Evolutionary conservation across 2,888 invertebrate species (phyloP), one percentile per base, ranked within the genome.

Genomic region (Tryphoninae sp.): DNA sequence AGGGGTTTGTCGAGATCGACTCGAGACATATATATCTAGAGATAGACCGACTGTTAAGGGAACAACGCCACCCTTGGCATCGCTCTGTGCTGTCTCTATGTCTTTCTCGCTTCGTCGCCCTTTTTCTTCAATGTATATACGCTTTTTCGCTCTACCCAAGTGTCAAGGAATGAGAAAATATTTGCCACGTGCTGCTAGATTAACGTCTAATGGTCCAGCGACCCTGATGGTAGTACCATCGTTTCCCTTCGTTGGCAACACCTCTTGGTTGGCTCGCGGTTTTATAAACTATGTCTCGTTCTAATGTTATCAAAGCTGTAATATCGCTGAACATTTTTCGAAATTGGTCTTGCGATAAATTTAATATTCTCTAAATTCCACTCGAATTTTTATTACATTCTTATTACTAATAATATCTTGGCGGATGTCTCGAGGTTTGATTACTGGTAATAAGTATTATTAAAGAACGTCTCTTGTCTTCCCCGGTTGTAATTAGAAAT

Each of bases 1-100:
- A 80, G 80, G 79, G 81, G 80, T 53, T 78, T 74, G 51, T 74
- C 81, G 58, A 59, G 77, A 74, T 64, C 51, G 65, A 49, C 75
- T 67, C 55, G 40, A 76, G 51, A 45, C 45, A 45, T 45, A 45
- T 45, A 13, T 9, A 9, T 13, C 13, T 45, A 26, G 13, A 26
- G 7, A 49, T 33, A 40, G 55, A 55, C n/a, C 7, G 53, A 53
- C 16, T 16, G 53, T 7, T 53, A 19, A 53, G 53, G 53, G 68
- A 22, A 33, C 26, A 65, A 45, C 13, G 23, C 65, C 26, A 65
- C 65, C 49, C 65, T 65, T n/a, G 13, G 13, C 49, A 45, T 65
- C 26, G 13, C 7, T 8, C 11, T n/a, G 45, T 13, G 13, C 53
- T 16, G 49, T 61, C n/a, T 64, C 26, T 51, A 11, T 45, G 7